These are phyloP conservation scores for Scaptodrosophila lebanonensis DNA, from an alignment of 1,140 invertebrate genomes.

Conservation along the genomic window DNA sequence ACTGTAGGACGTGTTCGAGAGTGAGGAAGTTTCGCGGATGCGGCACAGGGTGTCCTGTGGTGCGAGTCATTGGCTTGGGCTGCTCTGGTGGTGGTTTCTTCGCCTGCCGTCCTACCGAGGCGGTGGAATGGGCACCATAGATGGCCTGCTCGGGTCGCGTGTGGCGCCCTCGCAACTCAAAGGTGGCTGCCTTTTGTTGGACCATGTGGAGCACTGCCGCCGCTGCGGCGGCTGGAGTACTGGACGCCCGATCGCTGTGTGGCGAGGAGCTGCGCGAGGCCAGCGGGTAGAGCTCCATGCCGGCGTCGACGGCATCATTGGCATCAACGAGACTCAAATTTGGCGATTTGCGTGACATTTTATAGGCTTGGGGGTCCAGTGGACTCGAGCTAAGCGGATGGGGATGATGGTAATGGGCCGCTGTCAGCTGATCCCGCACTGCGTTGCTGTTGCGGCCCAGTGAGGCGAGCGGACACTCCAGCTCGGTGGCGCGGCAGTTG, in stretches of 20 bases:
- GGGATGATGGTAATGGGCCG: conserved; percentile 70
- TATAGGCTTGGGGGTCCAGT: conserved; percentile 77
- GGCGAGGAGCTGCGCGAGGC: conserved; percentile 42
- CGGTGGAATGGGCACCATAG: conserved; percentile 50
- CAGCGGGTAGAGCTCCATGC: conserved; percentile 21
- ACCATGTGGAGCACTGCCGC: conserved; percentile 58
- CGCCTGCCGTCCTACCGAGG: conserved; percentile 40
- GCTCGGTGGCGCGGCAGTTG: conserved; percentile 57
- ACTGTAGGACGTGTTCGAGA: conserved; percentile 56
- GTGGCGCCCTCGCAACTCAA: conserved; percentile 64
- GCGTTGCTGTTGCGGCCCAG: conserved; percentile 79
- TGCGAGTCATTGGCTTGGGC: conserved; percentile 36
- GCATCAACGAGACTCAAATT: conserved; percentile 58
- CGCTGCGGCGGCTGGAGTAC: conserved; percentile 17
- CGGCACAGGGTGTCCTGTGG: conserved; percentile 41
- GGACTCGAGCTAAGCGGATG: conserved; percentile 77
- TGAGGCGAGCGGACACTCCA: conserved; percentile 80
- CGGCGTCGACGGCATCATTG: conserved; percentile 40
- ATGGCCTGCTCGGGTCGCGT: conserved; percentile 36
- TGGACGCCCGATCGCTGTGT: conserved; percentile 28
- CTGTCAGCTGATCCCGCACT: conserved; percentile 59
- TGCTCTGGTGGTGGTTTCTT: conserved; percentile 39
- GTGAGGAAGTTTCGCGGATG: conserved; percentile 64
- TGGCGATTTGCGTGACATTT: conserved; percentile 76
- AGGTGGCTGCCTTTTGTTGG: conserved; percentile 75